Percentiles rank a stretch among this genome's conserved stretches.
Conservation (phyloP, 37 sponge, comb jelly and placozoan species). For the Spongia lamella region DNA sequence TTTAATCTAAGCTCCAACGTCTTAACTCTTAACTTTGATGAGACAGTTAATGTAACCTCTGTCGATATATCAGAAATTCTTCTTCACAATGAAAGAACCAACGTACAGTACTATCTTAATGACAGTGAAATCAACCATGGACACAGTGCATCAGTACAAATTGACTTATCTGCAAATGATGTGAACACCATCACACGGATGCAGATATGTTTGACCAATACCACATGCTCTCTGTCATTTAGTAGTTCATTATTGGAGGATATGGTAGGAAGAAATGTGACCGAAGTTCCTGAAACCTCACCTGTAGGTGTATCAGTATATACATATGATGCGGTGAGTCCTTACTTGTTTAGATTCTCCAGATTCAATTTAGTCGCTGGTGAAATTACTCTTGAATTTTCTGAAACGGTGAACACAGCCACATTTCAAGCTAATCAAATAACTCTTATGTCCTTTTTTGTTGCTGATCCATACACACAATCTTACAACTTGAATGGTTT, state of each 20-base stretch:
- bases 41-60: slow-evolving; percentile 75
- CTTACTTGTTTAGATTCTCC: slow-evolving; percentile 55
- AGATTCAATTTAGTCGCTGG: slow-evolving; percentile 58
- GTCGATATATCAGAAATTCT: slow-evolving; percentile 43
- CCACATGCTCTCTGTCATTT: slow-evolving; percentile 69
- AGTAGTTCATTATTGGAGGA: slow-evolving; percentile 45
- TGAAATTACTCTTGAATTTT: slow-evolving; percentile 64
- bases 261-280: slow-evolving; percentile 59
- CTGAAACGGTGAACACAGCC: slow-evolving; percentile 69
- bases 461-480: slow-evolving; percentile 19
- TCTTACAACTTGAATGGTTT: slow-evolving; percentile 38
- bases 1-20: slow-evolving; percentile 46
- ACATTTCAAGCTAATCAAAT: slow-evolving; percentile 67
- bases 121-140: slow-evolving; percentile 45
- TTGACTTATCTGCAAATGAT: slow-evolving; percentile 52
- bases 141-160: slow-evolving; percentile 32
- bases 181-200: slow-evolving; percentile 61
- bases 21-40: slow-evolving; percentile 71
- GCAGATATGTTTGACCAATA: slow-evolving; percentile 56
- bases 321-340: slow-evolving; percentile 51
- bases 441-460: slow-evolving; percentile 77
- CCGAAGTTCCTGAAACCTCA: slow-evolving; percentile 5
- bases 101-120: slow-evolving; percentile 33
- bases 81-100: slow-evolving; percentile 29
- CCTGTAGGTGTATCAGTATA: slow-evolving; percentile 3